phyloP scores from a whole-genome alignment of 1,140 invertebrate genomes.

The Apis cerana region DNA sequence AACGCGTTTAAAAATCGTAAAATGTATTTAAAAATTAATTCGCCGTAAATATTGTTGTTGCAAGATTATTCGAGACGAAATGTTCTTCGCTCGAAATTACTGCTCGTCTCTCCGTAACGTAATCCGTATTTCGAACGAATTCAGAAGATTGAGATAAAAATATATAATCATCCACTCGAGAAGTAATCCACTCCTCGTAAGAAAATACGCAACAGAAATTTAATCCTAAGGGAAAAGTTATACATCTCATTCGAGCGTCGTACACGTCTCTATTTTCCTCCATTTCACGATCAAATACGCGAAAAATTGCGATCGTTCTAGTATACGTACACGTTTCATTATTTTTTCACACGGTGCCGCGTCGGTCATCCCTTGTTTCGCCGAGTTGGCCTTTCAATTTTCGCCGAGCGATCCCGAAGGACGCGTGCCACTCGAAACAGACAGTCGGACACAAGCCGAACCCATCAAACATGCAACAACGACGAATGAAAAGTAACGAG shows the following conservation, averaged over 20 bases:
- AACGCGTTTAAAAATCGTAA: not conserved
- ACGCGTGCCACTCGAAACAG: not conserved
- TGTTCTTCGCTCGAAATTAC: not conserved
- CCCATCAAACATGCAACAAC: constrained; percentile 28
- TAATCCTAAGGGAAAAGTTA: too few species aligned
- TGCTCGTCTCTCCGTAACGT: too few species aligned
- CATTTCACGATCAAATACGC: constrained; percentile 3
- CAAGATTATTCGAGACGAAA: too few species aligned
- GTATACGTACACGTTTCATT: constrained; percentile 16
- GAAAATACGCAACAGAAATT: too few species aligned
- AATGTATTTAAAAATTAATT: too few species aligned
- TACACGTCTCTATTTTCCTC: not conserved
- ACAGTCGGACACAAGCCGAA: not conserved
- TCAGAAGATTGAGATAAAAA: too few species aligned
- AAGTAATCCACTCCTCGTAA: too few species aligned
- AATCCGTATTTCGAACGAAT: too few species aligned
- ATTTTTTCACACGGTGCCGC: constrained; percentile 8
- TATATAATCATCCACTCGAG: too few species aligned
- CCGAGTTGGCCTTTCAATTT: constrained; percentile 30
- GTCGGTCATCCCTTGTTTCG: not conserved
- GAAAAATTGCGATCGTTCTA: not conserved
- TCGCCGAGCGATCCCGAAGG: not conserved
- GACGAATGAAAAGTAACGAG: not conserved
- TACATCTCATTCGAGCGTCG: not conserved
- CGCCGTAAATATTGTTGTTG: too few species aligned